Evolutionary conservation across 2,113 vertebrate species (phyloP), one percentile per base, ranked within the genome.

Genomic region (Eulemur rufifrons): DNA sequence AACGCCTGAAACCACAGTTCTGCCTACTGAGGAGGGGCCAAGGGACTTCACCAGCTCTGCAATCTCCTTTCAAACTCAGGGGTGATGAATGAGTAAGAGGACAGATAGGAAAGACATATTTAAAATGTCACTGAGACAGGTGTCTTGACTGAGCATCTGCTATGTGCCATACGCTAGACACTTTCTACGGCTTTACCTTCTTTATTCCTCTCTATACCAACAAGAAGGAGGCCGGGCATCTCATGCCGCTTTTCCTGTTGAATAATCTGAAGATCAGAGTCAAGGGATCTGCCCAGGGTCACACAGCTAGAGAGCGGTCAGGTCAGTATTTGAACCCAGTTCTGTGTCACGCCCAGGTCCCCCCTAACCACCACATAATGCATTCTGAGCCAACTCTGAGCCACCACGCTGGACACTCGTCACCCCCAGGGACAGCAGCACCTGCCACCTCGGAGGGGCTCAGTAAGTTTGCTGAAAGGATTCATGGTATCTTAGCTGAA

Each of bases 1-100:
- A 17, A 20, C 20, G 20, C 18, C 13, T 1, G 0, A 37, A 10
- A 27, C 10, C 45, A 1, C 0, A 0, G 71, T 23, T 56, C 88
- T 23, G 21, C 52, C 68, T 11, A 10, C 42, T 1, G 5, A 10
- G 25, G 1, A 0, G 11, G 52, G 32, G 50, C 45, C 21, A 42
- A 7, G 23, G 71, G 10, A 8, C 15, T 0, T 11, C 8, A n/a
- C 47, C n/a, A 3, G 59, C 20, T 52, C 77, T 17, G 45, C 18
- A 11, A 20, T 8, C 63, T 45, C 34, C 71, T n/a, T 39, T 63
- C 9, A 32, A 39, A 61, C 47, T 27, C 1, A 0, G 11, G 77
- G n/a, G 52, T 56, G 50, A 45, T 8, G 2, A 13, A 10, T 15
- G 11, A n/a, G 0, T 21, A 12, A 17, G 10, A 11, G 1, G 12